Evolutionary conservation across 2,888 invertebrate genomes (phyloP), one percentile per base, ranked within the genome.

Genomic region (Andrena minutula): DNA sequence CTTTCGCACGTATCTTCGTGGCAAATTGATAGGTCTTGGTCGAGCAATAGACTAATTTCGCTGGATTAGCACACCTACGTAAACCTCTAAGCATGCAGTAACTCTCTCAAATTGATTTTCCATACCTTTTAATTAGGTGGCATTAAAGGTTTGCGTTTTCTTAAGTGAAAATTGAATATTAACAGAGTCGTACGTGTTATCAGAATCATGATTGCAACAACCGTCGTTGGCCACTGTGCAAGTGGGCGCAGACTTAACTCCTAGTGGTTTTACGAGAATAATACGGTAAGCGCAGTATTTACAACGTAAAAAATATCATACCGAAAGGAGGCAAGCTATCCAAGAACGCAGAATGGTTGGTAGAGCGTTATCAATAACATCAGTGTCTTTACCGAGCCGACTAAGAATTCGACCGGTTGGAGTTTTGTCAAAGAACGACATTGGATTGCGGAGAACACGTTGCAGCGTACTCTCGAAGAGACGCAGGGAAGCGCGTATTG

Each of bases 361-460:
- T 83, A 96, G 94, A 85, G 95, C 94, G 90, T 95, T 95, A 94
- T 97, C 96, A 89, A 96, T 92, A 86, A 95, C 95, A 90, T 96
- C 95, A 91, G 96, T 94, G 93, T 97, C 97, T 94, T 95, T 96
- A 88, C 96, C 95, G 93, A 96, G 96, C 88, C 96, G 95, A 94
- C 96, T 96, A 71, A 97, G 94, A 87, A 97, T 95, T 91, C 97
- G 95, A 91, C 97, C 97, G 83, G 95, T 90, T 7, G 97, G 97
- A 86, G 96, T 96, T 85, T 95, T 94, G 93, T 97, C 96, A 94
- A 97, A 97, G 94, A 97, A 97, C 86, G 95, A 95, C 94, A 96
- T 95, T 80, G 96, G 96, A 89, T 95, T 95, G 89, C 95, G 95
- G 72, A 97, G 94, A 86, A 96, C 94, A 89, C 94, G 94, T 70